Conservation (phyloP, 2,888 invertebrate species). For the Andrena praecox region DNA sequence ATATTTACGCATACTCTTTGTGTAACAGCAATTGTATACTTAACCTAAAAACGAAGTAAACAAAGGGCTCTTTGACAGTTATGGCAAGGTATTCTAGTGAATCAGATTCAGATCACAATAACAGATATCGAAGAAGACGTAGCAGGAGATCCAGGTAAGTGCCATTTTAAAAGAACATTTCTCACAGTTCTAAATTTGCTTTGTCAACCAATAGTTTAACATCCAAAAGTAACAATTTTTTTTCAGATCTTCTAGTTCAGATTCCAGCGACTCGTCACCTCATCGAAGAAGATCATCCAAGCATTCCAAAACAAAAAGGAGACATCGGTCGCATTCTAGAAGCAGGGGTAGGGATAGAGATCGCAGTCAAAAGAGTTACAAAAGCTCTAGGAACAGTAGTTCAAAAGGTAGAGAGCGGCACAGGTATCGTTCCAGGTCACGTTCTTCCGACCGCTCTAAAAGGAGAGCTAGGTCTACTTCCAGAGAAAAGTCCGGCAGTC, state of each 20-base stretch:
- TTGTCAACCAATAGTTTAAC: not conserved
- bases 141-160: slow-evolving; percentile 72
- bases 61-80: slow-evolving; percentile 24
- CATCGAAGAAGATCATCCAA: slow-evolving; percentile 78
- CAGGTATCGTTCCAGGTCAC: slow-evolving; percentile 77
- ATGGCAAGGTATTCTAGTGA: slow-evolving; percentile 83
- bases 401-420: slow-evolving; percentile 80
- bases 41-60: slow-evolving; percentile 21
- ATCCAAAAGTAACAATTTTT: not conserved
- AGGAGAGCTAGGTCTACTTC: slow-evolving; percentile 78
- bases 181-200: too few species aligned
- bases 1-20: not conserved
- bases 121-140: slow-evolving; percentile 78
- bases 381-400: slow-evolving; percentile 73
- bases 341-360: slow-evolving; percentile 78
- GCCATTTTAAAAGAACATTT: not conserved
- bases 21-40: not conserved
- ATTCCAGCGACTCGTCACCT: slow-evolving; percentile 79
- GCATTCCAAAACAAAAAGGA: slow-evolving; percentile 78
- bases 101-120: slow-evolving; percentile 81
- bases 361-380: slow-evolving; percentile 76
- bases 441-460: slow-evolving; percentile 76
- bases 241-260: slow-evolving; percentile 79
- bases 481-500: slow-evolving; percentile 81
- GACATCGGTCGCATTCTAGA: slow-evolving; percentile 79